phyloP scores from a whole-genome alignment of 2,888 invertebrate species.

The Chymomyza fuscimana region DNA sequence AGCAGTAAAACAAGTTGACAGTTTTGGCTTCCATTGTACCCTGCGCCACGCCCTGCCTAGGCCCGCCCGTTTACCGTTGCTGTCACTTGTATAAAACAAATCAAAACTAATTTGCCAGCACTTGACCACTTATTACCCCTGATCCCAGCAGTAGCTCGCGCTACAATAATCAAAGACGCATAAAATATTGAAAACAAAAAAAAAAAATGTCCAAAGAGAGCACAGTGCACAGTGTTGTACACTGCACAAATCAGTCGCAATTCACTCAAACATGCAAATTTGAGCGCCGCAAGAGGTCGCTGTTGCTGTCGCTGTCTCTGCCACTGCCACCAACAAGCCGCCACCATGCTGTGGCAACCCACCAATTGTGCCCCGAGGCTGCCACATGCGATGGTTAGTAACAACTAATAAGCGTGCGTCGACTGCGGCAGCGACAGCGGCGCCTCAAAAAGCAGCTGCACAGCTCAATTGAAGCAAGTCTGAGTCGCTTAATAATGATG shows the following conservation, averaged over 20 bases:
- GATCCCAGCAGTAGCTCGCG: slow-evolving; percentile 14
- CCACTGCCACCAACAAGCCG: slow-evolving; percentile 3
- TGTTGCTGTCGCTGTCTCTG: slow-evolving; percentile 4
- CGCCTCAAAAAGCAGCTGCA: slow-evolving; percentile 10
- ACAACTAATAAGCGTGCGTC: slow-evolving; percentile 58
- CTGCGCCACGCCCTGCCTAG: slow-evolving; percentile 24
- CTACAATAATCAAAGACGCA: slow-evolving; percentile 26
- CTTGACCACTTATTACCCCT: slow-evolving; percentile 25
- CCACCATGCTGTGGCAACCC: slow-evolving; percentile 40
- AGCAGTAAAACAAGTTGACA: slow-evolving; percentile 71
- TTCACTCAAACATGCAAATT: slow-evolving; percentile 59
- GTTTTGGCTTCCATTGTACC: slow-evolving; percentile 34
- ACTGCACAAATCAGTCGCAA: slow-evolving; percentile 35
- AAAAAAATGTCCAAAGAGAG: slow-evolving; percentile 24
- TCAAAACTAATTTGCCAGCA: slow-evolving; percentile 63
- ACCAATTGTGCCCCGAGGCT: slow-evolving; percentile 69
- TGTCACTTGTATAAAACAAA: slow-evolving; percentile 37
- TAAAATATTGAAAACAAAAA: slow-evolving; percentile 34
- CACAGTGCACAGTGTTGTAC: background rate
- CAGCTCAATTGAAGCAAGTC: slow-evolving; percentile 10
- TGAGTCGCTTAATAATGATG: slow-evolving; percentile 47
- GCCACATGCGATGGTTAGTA: slow-evolving; percentile 61
- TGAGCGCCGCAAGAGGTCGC: slow-evolving; percentile 43
- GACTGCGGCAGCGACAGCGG: background rate
- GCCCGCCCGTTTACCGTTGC: background rate